These are phyloP conservation scores for Lytechinus variegatus DNA, from an alignment of 35 echinoderm and acorn worm species.

Conservation along the genomic window DNA sequence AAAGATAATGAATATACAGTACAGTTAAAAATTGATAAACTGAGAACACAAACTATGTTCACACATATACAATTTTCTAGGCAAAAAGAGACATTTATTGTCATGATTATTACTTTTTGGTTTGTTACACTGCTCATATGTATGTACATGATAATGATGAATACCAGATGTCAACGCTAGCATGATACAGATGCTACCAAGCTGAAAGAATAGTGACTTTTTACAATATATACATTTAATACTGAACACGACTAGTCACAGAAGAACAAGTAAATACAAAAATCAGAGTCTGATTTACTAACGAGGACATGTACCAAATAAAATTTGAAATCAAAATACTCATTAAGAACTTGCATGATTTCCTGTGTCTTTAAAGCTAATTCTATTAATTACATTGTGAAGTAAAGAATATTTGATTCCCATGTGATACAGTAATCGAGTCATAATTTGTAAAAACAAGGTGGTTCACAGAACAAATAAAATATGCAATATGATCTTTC, in stretches of 20 bases:
- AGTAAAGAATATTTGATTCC: no score
- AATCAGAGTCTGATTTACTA: background rate
- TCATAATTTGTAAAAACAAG: no score
- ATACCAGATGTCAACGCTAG: background rate
- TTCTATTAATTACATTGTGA: no score
- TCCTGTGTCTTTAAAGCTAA: background rate
- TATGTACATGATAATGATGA: background rate
- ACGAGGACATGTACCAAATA: background rate
- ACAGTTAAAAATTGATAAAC: no score
- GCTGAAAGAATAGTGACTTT: background rate
- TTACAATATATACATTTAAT: constrained; percentile 38
- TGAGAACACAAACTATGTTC: no score
- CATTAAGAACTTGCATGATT: background rate
- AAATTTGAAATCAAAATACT: background rate
- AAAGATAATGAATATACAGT: no score
- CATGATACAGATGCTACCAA: background rate
- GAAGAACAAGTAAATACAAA: background rate
- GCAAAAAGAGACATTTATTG: background rate
- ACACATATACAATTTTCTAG: background rate
- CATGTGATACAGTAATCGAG: no score
- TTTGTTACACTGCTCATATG: background rate
- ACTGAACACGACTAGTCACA: constrained; percentile 14
- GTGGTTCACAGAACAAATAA: no score
- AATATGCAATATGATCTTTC: no score
- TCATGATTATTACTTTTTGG: constrained; percentile 20